Evolutionary conservation across 2,113 vertebrate species (phyloP).

Genomic region (Dolichotis patagonum): DNA sequence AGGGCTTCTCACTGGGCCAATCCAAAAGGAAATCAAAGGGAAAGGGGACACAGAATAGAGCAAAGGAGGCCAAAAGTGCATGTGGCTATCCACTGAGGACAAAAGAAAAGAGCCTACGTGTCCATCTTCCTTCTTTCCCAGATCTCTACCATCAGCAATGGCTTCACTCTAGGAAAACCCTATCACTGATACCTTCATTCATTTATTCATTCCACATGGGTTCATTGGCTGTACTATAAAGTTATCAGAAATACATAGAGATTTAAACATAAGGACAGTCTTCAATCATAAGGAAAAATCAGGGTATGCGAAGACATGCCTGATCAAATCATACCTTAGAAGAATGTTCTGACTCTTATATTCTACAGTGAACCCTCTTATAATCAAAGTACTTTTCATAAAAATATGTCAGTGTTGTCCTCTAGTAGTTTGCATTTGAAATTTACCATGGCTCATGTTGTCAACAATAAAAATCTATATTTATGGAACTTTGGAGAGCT

Average conservation of each 20-base stretch:
- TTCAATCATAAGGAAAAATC: not conserved
- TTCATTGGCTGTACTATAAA: not conserved
- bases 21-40: not conserved
- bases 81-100: not conserved
- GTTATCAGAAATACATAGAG: not conserved
- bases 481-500: not conserved
- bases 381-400: not conserved
- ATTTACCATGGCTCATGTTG: not conserved
- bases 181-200: not conserved
- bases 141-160: not conserved
- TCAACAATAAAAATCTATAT: not conserved
- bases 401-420: not conserved
- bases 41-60: not conserved
- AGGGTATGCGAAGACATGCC: not conserved
- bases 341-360: not conserved
- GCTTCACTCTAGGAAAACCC: not conserved
- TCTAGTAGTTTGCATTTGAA: not conserved
- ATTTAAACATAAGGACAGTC: conserved; percentile 28
- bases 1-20: not conserved
- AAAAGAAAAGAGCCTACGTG: not conserved
- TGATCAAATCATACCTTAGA: not conserved
- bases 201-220: not conserved
- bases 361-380: not conserved
- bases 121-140: not conserved
- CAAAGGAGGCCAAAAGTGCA: not conserved